Evolutionary conservation across 2,113 vertebrate genomes (phyloP).

Genomic region (Neolamprologus tretocephalus): DNA sequence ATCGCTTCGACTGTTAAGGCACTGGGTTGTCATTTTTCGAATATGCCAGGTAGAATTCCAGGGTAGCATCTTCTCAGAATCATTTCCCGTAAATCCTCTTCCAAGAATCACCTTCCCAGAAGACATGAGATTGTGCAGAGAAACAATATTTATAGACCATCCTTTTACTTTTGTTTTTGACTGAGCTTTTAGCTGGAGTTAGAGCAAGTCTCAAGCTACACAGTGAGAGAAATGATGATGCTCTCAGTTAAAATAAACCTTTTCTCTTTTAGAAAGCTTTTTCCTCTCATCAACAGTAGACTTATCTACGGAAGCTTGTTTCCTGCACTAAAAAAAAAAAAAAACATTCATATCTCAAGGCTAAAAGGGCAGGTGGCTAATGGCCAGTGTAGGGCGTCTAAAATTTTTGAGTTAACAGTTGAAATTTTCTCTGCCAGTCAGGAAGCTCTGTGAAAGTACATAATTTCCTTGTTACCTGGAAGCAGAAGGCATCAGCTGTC

Average conservation of each 20-base stretch:
- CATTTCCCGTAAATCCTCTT: background rate
- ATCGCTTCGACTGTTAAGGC: background rate
- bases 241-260: background rate
- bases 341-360: background rate
- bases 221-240: background rate
- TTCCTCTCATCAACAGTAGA: background rate
- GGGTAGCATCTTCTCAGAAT: background rate
- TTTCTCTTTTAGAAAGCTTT: background rate
- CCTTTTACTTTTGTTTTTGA: background rate
- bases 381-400: background rate
- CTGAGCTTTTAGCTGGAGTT: background rate
- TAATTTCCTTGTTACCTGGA: background rate
- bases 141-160: background rate
- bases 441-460: background rate
- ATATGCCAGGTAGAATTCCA: background rate
- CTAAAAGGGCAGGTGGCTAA: background rate
- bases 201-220: background rate
- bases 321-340: background rate
- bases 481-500: background rate
- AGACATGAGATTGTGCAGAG: background rate
- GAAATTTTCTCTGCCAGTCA: background rate
- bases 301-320: background rate
- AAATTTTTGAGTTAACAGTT: background rate
- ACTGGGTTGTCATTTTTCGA: background rate
- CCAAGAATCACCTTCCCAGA: background rate